phyloP scores from a whole-genome alignment of 30 jellyfish, hydroid and myxozoan species.

The Aurelia sp. region DNA sequence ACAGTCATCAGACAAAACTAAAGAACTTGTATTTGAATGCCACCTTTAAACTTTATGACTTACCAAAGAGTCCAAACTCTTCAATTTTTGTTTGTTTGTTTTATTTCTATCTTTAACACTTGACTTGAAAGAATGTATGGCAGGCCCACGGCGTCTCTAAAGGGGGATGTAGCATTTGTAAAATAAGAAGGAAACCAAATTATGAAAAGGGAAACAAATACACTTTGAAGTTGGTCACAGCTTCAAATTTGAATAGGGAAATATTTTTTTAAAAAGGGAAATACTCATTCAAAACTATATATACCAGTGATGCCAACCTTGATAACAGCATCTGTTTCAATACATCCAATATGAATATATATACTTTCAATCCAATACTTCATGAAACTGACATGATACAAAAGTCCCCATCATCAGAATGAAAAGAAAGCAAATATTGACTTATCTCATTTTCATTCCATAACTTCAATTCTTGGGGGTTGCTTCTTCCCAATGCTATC shows the following conservation, averaged over 20 bases:
- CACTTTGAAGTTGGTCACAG: no score
- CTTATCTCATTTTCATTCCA: no score
- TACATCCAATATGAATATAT: neutral
- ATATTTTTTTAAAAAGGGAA: neutral
- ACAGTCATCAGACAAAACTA: neutral
- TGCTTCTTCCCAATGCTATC: no score
- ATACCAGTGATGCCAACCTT: neutral
- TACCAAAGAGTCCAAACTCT: conserved; percentile 1
- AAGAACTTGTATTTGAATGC: neutral
- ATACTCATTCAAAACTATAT: conserved; percentile 1
- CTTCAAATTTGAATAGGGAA: neutral
- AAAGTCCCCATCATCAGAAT: no score
- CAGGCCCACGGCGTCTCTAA: conserved; percentile 21
- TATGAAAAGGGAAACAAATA: no score
- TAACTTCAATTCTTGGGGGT: no score
- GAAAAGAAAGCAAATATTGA: no score
- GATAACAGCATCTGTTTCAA: neutral
- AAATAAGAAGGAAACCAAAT: neutral
- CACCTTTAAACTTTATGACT: no score
- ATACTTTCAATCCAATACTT: neutral
- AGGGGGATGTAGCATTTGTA: neutral
- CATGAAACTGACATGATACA: conserved; percentile 1
- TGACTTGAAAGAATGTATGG: conserved; percentile 12
- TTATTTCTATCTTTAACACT: neutral
- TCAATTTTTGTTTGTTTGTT: neutral